Evolutionary conservation across 1,140 invertebrate genomes (phyloP).

Genomic region (Cyclargus thomasi): DNA sequence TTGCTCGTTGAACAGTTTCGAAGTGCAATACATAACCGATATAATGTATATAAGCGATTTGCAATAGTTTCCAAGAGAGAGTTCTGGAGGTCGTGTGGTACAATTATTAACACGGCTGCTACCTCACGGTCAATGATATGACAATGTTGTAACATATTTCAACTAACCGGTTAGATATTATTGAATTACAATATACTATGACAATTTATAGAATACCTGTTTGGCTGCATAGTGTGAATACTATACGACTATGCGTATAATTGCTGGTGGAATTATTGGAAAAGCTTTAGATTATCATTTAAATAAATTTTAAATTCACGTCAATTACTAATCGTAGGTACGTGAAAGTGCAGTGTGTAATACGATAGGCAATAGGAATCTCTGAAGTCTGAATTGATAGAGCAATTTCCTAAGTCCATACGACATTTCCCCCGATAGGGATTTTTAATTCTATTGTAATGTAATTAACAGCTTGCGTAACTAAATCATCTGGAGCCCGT

Average conservation of each 20-base stretch:
- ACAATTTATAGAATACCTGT: neutral
- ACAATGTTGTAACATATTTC: constrained; percentile 43
- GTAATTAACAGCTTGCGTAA: no score
- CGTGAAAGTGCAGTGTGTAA: no score
- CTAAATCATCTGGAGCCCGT: no score
- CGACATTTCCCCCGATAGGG: no score
- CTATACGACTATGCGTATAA: no score
- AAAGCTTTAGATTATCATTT: neutral
- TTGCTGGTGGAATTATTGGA: neutral
- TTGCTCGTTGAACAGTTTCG: constrained; percentile 17
- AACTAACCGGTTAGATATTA: constrained; percentile 30
- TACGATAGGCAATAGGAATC: no score
- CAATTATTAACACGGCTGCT: constrained; percentile 24
- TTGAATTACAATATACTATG: neutral
- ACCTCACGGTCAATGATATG: constrained; percentile 43
- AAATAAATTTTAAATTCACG: neutral
- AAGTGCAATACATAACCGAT: constrained; percentile 2
- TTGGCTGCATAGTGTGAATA: neutral
- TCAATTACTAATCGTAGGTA: no score
- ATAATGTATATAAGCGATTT: constrained; percentile 15
- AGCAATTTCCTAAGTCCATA: no score
- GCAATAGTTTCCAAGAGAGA: constrained; percentile 38
- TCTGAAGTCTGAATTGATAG: no score
- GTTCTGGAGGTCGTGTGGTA: constrained; percentile 37
- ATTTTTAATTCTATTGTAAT: no score